Conservation (phyloP, 2,888 invertebrate species). For the Acrobasis consociella region DNA sequence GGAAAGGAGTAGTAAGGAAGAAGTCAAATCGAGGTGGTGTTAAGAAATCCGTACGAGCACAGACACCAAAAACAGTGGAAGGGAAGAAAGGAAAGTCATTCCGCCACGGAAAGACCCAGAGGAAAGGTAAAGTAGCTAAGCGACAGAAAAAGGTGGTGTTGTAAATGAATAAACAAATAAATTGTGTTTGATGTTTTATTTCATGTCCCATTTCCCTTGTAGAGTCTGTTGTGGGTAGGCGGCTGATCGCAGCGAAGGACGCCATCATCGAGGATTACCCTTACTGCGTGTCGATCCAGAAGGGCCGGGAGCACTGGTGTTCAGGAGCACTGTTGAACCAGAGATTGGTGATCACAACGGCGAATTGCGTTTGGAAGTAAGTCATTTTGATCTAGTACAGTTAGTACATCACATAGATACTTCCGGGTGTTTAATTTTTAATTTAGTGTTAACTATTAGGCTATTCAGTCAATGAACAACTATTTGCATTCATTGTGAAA, state of each 20-base stretch:
- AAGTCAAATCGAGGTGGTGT: background rate
- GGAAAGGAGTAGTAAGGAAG: slow-evolving; percentile 11
- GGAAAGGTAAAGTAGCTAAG: slow-evolving; percentile 5
- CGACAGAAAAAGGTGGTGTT: slow-evolving; percentile 3
- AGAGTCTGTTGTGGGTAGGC: slow-evolving; percentile 40
- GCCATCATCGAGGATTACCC: slow-evolving; percentile 66
- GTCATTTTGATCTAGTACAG: slow-evolving; percentile 34
- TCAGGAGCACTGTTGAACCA: slow-evolving; percentile 67
- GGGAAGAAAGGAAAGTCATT: background rate
- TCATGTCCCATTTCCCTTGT: slow-evolving; percentile 29
- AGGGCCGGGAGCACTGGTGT: slow-evolving; percentile 67
- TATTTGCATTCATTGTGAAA: no score
- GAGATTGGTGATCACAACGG: slow-evolving; percentile 66
- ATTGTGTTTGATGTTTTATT: slow-evolving; percentile 31
- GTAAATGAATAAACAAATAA: slow-evolving; percentile 22
- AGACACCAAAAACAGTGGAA: background rate
- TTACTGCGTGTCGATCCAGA: slow-evolving; percentile 71
- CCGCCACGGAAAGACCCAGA: background rate
- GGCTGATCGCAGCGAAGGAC: slow-evolving; percentile 61
- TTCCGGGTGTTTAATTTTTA: no score
- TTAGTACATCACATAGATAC: no score
- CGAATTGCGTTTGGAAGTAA: slow-evolving; percentile 78
- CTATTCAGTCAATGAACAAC: no score
- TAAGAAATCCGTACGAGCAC: background rate
- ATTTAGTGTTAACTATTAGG: no score